Base-by-base conservation (phyloP, 2,888 invertebrate genomes). In the Abrostola triplasia region DNA sequence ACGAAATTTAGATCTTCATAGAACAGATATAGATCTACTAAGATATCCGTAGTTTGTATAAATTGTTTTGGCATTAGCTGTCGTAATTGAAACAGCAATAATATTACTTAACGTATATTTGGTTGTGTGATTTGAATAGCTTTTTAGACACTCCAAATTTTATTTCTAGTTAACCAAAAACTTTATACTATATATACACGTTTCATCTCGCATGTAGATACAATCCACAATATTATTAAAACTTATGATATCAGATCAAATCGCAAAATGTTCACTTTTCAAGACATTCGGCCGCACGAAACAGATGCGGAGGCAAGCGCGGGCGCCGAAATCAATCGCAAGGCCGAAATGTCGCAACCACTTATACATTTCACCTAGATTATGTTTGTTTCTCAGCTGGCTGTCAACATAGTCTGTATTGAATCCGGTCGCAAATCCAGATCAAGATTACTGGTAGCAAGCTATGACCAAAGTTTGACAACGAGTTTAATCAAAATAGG, bases 301-400 rank as follows among this genome's bases (percentile, higher is more conserved):
- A 65, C 59, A 63, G 76, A 76, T 72, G 77, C 64, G 70, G 59
- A 70, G 59, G 56, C 64, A 71, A 73, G 75, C 70, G 61, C 75
- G 55, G 67, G 71, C 75, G 68, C 73, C 81, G 77, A 75, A 82
- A 79, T 79, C 77, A 66, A 67, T 77, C 66, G 78, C 84, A 84
- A 84, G 84, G 84, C 68, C 80, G 64, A 49, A 54, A 65, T 84
- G 80, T 80, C 73, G 84, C 64, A 84, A 83, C 71, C 12, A 59
- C 60, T 65, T 73, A 66, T 62, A 72, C 71, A 76, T 78, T 74
- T 80, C 70, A 74, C 70, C 70, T 71, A 71, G 76, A 71, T 72
- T 70, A 58, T 70, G 61, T 73, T 61, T 64, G 70, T 80, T 73
- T 72, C 57, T 70, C 38, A 59, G 69, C 41, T 41, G 53, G 60